A percentile compares a stretch with the other conserved stretches of the same genome.
Evolutionary conservation across 2,797 vertebrate species (phyloP).

Genomic region (Aulostomus chinensis): DNA sequence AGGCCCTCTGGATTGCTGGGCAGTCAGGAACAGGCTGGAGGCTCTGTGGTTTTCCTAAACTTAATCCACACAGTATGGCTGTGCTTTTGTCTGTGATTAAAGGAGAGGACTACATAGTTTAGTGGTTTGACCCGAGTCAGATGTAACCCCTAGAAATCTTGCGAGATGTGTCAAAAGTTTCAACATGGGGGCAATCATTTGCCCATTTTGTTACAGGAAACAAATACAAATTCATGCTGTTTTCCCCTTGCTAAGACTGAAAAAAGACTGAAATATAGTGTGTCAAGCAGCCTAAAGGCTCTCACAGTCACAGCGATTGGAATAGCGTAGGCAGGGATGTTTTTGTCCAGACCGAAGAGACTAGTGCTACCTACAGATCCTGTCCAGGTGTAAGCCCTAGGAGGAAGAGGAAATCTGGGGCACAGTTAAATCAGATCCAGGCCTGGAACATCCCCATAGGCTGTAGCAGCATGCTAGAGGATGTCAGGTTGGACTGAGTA

Average conservation of each 20-base stretch:
- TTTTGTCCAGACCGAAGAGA: constrained; percentile 32
- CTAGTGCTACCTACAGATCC: constrained; percentile 48
- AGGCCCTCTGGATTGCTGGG: not conserved
- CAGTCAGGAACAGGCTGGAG: not conserved
- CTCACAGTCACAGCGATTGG: constrained; percentile 1
- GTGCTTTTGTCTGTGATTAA: constrained; percentile 7
- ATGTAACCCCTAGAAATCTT: not conserved
- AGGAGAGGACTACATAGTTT: not conserved
- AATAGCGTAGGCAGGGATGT: constrained; percentile 19
- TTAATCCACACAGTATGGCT: constrained; percentile 8
- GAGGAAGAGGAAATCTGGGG: constrained; percentile 52
- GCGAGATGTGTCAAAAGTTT: not conserved
- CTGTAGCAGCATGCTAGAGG: constrained; percentile 5
- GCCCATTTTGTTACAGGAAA: not conserved
- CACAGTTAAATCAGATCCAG: constrained; percentile 55
- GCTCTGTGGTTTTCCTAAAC: constrained; percentile 13
- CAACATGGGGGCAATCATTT: not conserved
- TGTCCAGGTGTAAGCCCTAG: constrained; percentile 64
- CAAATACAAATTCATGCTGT: not conserved
- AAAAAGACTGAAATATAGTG: not conserved
- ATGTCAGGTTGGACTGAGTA: not conserved
- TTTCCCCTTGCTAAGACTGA: not conserved
- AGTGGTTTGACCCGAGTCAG: not conserved
- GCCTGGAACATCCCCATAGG: constrained; percentile 17
- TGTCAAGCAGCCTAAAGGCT: not conserved